phyloP scores from a whole-genome alignment of 2,888 invertebrate genomes.

The Slavum lentiscoides region DNA sequence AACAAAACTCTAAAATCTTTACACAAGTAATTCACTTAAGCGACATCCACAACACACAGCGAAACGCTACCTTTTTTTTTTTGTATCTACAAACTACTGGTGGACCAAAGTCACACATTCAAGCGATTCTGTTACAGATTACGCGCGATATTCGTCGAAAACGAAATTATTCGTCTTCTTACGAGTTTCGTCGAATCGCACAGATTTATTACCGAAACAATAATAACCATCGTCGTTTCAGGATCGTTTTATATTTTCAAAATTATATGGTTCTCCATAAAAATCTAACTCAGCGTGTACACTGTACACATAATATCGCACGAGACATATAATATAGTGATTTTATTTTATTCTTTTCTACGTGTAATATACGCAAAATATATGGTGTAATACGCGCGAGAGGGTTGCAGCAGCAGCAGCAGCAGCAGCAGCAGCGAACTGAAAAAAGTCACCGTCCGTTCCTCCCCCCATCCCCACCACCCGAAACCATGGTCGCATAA shows the following conservation, averaged over 20 bases:
- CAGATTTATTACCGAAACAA: neutral
- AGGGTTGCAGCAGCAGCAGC: neutral
- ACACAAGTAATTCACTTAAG: too few species aligned
- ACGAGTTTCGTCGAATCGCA: neutral
- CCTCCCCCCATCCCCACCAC: neutral
- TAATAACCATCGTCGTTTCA: neutral
- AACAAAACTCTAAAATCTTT: too few species aligned
- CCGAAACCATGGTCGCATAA: slow-evolving; percentile 33
- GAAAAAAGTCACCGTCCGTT: neutral
- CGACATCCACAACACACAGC: too few species aligned
- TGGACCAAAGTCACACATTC: too few species aligned
- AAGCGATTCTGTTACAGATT: too few species aligned
- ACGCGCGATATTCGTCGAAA: too few species aligned
- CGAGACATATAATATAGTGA: slow-evolving; percentile 30
- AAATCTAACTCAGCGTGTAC: neutral
- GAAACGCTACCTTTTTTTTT: too few species aligned
- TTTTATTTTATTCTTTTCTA: neutral
- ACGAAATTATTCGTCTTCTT: too few species aligned
- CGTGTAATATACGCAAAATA: too few species aligned
- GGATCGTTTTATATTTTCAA: slow-evolving; percentile 7
- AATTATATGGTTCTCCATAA: slow-evolving; percentile 7
- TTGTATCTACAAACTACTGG: too few species aligned
- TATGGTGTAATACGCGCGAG: neutral
- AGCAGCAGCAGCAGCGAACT: slow-evolving; percentile 2
- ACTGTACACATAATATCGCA: too few species aligned